phyloP scores from a whole-genome alignment of 2,888 invertebrate genomes.

The Brachypalpus laphriformis region DNA sequence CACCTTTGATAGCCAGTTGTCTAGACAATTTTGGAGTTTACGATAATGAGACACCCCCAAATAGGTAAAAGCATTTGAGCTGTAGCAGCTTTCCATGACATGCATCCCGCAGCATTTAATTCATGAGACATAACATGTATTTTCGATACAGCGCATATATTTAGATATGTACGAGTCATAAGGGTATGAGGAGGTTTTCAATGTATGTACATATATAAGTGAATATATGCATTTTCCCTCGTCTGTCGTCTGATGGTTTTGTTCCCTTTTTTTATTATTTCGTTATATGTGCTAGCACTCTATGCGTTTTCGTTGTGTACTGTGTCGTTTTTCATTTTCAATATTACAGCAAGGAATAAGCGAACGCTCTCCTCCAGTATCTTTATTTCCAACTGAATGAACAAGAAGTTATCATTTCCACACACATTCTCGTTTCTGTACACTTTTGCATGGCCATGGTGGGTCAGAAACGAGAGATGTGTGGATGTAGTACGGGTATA shows the following conservation, averaged over 20 bases:
- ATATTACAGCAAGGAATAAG: conserved; percentile 30
- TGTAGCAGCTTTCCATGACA: neutral
- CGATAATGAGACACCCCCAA: too few relatives aligned
- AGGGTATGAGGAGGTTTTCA: neutral
- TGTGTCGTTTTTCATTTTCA: conserved; percentile 43
- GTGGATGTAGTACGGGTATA: neutral
- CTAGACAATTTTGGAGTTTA: too few relatives aligned
- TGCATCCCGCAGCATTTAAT: conserved; percentile 10
- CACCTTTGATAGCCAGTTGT: too few relatives aligned
- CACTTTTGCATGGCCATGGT: conserved; percentile 1
- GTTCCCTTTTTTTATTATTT: neutral
- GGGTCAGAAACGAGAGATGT: conserved; percentile 12
- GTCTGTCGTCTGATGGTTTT: conserved; percentile 6
- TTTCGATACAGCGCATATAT: conserved; percentile 18
- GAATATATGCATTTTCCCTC: neutral
- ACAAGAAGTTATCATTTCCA: conserved; percentile 51
- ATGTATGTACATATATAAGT: neutral
- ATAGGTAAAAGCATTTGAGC: too few relatives aligned
- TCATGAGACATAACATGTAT: conserved; percentile 1
- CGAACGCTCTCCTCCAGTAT: conserved; percentile 40
- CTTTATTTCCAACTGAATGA: conserved; percentile 58
- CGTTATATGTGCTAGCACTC: neutral
- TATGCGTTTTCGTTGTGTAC: neutral
- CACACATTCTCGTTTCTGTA: conserved; percentile 23
- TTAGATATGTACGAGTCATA: neutral